A percentile compares a stretch with the other conserved stretches of the same genome.
Evolutionary conservation across 2,797 vertebrate species (phyloP).

Genomic region (Prionace glauca): DNA sequence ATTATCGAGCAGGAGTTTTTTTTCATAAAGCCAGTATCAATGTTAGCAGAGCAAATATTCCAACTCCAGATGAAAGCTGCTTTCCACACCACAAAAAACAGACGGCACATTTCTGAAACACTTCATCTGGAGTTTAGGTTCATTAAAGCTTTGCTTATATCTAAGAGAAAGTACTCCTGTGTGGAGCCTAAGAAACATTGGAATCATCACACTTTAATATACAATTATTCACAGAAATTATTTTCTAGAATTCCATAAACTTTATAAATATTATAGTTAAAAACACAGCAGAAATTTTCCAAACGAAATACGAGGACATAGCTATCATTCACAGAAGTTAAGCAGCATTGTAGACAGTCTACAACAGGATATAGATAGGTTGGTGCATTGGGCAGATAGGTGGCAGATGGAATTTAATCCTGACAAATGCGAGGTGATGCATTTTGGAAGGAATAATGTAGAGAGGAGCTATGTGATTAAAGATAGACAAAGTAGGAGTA

Average conservation of each 20-base stretch:
- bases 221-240: not conserved
- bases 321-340: no score
- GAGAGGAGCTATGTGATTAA: no score
- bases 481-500: no score
- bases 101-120: not conserved
- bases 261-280: not conserved
- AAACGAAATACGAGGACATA: not conserved
- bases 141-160: not conserved
- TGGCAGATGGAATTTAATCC: no score
- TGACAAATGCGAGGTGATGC: no score
- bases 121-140: not conserved
- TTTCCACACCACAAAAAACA: not conserved
- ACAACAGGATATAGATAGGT: no score
- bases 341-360: no score
- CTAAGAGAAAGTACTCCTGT: not conserved
- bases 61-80: conserved; percentile 27
- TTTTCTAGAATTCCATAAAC: not conserved
- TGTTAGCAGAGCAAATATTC: not conserved
- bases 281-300: not conserved
- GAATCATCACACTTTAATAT: not conserved
- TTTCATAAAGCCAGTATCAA: conserved; percentile 12
- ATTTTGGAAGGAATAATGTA: no score
- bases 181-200: not conserved
- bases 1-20: not conserved
- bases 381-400: no score